Conservation (phyloP, 2,888 invertebrate species). For the Labia minor region DNA sequence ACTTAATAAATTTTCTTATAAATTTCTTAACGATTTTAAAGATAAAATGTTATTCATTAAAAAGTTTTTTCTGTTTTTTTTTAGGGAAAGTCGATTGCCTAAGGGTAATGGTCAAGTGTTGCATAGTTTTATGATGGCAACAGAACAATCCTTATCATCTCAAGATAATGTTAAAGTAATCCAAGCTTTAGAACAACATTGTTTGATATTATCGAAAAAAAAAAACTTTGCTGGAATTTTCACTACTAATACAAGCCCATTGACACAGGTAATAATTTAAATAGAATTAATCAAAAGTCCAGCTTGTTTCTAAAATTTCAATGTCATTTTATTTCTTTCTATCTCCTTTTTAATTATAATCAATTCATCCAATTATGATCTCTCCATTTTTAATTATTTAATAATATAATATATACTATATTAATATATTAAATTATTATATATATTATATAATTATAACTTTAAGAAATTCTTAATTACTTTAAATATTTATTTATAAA, state of each 20-base stretch:
- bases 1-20: too few species aligned
- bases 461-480: too few species aligned
- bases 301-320: slow-evolving; percentile 13
- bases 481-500: too few species aligned
- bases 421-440: too few species aligned
- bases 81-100: slow-evolving; percentile 41
- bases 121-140: slow-evolving; percentile 84
- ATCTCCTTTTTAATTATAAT: not conserved
- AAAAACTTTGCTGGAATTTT: slow-evolving; percentile 63
- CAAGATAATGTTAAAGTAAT: slow-evolving; percentile 71
- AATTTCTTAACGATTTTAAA: too few species aligned
- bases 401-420: too few species aligned
- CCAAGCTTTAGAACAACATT: slow-evolving; percentile 65
- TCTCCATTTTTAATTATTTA: too few species aligned
- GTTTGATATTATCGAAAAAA: slow-evolving; percentile 52
- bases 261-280: slow-evolving; percentile 59
- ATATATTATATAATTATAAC: too few species aligned
- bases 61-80: too few species aligned
- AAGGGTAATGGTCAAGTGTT: slow-evolving; percentile 57
- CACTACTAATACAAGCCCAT: slow-evolving; percentile 76
- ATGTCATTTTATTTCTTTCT: too few species aligned
- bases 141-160: slow-evolving; percentile 49
- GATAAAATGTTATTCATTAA: too few species aligned
- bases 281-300: slow-evolving; percentile 15
- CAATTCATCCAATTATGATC: not conserved